Conservation (phyloP, 2,888 invertebrate species). For the Orchestes rusci region DNA sequence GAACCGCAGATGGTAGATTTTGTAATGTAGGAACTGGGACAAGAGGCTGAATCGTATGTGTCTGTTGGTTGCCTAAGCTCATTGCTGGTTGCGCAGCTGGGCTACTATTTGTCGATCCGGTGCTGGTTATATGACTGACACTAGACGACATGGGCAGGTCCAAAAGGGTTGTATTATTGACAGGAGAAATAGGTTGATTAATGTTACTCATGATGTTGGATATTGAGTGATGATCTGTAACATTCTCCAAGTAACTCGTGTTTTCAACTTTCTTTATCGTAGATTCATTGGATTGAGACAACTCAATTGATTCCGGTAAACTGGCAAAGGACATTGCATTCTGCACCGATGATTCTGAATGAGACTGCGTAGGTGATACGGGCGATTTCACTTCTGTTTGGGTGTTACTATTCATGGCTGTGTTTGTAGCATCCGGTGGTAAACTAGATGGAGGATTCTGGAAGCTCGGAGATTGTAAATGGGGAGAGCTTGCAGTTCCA, state of each 20-base stretch:
- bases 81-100: constrained; percentile 6
- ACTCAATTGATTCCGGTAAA: not conserved
- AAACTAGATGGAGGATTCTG: constrained; percentile 19
- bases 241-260: too few species aligned
- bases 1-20: constrained; percentile 3
- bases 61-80: not conserved
- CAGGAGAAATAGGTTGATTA: constrained; percentile 8
- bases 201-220: constrained; percentile 7
- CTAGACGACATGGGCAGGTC: constrained; percentile 8
- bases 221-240: constrained; percentile 21
- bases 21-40: constrained; percentile 7
- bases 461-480: constrained; percentile 29
- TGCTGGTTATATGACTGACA: constrained; percentile 6
- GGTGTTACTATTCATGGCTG: too few species aligned
- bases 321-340: not conserved
- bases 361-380: constrained; percentile 22
- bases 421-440: too few species aligned
- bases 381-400: constrained; percentile 9
- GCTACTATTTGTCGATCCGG: not conserved
- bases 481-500: constrained; percentile 25
- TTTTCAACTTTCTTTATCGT: not conserved
- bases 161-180: too few species aligned
- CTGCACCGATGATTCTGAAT: constrained; percentile 6
- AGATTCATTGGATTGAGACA: not conserved
- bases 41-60: not conserved